These are phyloP conservation scores for Melanargia galathea DNA, from an alignment of 2,888 invertebrate genomes.

Conservation along the genomic window DNA sequence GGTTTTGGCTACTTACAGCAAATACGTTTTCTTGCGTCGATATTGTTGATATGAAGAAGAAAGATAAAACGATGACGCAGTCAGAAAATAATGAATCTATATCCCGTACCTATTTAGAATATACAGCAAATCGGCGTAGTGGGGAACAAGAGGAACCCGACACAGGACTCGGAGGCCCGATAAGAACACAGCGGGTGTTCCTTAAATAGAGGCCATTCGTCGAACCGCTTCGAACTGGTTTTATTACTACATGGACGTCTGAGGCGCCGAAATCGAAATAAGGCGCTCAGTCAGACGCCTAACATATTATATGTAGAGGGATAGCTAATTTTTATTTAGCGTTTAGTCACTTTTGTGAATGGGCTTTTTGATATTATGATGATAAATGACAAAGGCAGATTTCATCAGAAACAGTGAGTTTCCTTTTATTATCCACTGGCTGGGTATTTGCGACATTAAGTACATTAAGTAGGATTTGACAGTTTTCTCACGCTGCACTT, in stretches of 20 bases:
- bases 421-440: background rate
- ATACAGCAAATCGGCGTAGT: slow-evolving; percentile 35
- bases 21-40: no score
- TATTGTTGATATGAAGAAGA: background rate
- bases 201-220: slow-evolving; percentile 74
- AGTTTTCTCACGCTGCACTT: background rate
- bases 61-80: slow-evolving; percentile 23
- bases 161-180: slow-evolving; percentile 55
- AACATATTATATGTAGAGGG: slow-evolving; percentile 55
- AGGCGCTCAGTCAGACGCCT: slow-evolving; percentile 45
- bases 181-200: slow-evolving; percentile 67
- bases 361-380: slow-evolving; percentile 8
- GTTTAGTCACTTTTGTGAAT: slow-evolving; percentile 17
- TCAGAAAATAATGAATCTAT: slow-evolving; percentile 21
- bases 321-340: slow-evolving; percentile 24
- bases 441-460: background rate
- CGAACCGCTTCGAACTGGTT: slow-evolving; percentile 72
- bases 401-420: background rate
- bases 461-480: no score
- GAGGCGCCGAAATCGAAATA: slow-evolving; percentile 60
- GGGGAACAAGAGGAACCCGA: slow-evolving; percentile 39
- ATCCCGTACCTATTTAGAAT: slow-evolving; percentile 23
- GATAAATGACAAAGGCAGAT: background rate
- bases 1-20: no score
- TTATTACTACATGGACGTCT: slow-evolving; percentile 52